Base-by-base conservation (phyloP, 2,888 invertebrate species). In the Euplagia quadripunctaria region DNA sequence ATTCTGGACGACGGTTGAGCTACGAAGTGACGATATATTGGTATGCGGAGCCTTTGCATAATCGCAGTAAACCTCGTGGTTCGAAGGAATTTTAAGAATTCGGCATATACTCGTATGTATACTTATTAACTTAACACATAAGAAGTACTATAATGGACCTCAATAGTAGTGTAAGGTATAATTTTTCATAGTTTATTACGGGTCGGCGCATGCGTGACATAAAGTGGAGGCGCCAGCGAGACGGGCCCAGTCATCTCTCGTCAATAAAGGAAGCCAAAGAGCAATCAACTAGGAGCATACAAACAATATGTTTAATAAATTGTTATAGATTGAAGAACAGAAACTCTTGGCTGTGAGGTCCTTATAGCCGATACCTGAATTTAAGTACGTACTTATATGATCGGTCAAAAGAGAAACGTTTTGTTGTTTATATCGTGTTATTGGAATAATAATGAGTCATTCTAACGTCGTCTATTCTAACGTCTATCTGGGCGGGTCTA, bases 201-300 rank as follows among this genome's bases (percentile, higher is more conserved):
- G 79, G 78, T 74, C 77, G 72, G 84, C 86, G 85, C 85, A 88
- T 85, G 87, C 87, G 85, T 77, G 82, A 42, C 75, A 58, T 43
- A 41, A 43, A 76, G 76, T 77, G 67, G 64, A 64, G 95, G 94
- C 95, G 94, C 94, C 95, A 82, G 68, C 49, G 68, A 85, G 95
- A 89, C 95, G 95, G 89, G 82, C 72, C 90, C 78, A 87, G 89
- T 92, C 93, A 93, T 91, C 91, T 91, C 89, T 78, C 89, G 88
- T 92, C 95, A 94, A 94, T 94, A 93, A 91, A 91, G 82, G 93
- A 93, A 94, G 91, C 92, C 94, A 91, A 92, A 90, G 88, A 87
- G 87, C 91, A 92, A 93, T 92, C 93, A 94, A 89, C 83, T 77
- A 81, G 84, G 77, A 85, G 83, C 86, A 83, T 87, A 84, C 88